Evolutionary conservation across 2,888 invertebrate species (phyloP).

Genomic region (Cephus sareptanus): DNA sequence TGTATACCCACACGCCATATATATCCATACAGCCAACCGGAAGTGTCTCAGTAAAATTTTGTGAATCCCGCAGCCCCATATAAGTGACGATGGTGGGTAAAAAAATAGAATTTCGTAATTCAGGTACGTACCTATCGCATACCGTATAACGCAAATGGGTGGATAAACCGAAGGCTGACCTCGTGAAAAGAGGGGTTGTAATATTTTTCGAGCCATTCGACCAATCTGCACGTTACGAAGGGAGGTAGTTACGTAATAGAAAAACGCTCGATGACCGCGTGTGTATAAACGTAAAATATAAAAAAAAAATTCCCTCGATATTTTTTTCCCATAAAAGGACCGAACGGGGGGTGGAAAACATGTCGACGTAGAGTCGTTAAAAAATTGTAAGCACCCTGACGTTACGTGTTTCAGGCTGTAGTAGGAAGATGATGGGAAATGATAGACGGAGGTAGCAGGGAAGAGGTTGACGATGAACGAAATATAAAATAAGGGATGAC

Average conservation of each 20-base stretch:
- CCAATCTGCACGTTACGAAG: background rate
- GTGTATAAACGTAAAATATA: background rate
- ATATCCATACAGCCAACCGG: background rate
- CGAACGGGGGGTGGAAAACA: background rate
- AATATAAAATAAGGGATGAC: background rate
- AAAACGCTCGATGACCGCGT: background rate
- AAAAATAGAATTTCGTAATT: background rate
- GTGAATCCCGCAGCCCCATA: background rate
- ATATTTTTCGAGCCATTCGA: background rate
- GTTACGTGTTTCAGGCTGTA: background rate
- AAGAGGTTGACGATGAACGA: too few species aligned
- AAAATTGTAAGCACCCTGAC: background rate
- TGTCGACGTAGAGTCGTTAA: background rate
- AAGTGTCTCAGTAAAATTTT: background rate
- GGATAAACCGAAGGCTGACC: background rate
- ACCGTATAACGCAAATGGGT: background rate
- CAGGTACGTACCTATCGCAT: background rate
- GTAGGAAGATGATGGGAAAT: background rate
- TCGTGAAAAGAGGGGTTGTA: background rate
- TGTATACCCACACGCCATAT: background rate
- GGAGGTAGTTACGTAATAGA: background rate
- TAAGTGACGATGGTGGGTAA: background rate
- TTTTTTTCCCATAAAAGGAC: background rate
- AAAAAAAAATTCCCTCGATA: background rate
- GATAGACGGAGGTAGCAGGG: background rate